A percentile compares a stretch with the other conserved stretches of the same genome.
Evolutionary conservation across 2,113 vertebrate genomes (phyloP).

Genomic region (Sclerurus mexicanus): DNA sequence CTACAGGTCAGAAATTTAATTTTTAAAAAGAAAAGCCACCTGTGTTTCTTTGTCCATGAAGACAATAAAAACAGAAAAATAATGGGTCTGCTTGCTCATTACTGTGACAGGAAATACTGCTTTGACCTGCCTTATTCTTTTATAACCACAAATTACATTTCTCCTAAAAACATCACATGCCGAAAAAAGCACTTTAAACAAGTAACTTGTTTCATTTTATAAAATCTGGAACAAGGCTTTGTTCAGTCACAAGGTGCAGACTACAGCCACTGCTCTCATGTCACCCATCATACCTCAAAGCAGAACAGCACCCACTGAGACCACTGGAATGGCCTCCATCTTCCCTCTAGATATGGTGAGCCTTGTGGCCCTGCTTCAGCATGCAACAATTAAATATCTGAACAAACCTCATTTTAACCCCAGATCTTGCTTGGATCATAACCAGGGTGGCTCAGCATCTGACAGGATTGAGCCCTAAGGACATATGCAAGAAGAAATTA

Average conservation of each 20-base stretch:
- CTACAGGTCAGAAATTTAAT: background rate
- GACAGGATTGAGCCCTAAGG: background rate
- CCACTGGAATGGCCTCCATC: background rate
- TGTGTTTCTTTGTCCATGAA: background rate
- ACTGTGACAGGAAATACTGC: background rate
- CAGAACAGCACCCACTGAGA: background rate
- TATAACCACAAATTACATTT: background rate
- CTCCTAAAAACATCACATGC: background rate
- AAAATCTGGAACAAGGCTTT: background rate
- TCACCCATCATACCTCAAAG: accelerated
- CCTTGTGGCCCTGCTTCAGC: background rate
- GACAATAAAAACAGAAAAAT: background rate
- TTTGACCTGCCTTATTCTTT: background rate
- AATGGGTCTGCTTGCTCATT: background rate
- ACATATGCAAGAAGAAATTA: background rate
- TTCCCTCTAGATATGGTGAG: background rate
- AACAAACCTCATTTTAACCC: background rate
- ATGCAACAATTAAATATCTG: background rate
- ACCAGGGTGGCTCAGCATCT: background rate
- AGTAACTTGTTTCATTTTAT: background rate
- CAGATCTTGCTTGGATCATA: background rate
- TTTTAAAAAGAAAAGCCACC: background rate
- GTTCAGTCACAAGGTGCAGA: background rate
- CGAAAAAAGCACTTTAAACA: background rate
- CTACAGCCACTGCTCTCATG: background rate